Conservation (phyloP, 2,888 invertebrate genomes). For the Ophion ellenae region DNA sequence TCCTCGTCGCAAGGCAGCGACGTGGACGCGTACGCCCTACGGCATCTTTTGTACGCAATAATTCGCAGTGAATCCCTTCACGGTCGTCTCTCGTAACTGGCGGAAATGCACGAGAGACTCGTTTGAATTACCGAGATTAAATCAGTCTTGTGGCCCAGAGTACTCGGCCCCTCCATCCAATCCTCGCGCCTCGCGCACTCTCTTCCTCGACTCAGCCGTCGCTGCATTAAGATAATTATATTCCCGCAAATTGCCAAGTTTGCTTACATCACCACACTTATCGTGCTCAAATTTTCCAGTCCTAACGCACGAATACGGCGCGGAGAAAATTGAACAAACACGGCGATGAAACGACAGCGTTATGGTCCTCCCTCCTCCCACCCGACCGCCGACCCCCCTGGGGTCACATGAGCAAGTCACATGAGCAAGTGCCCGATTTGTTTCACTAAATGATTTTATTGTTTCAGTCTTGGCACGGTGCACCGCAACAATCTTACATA, state of each 20-base stretch:
- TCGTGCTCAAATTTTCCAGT: not conserved
- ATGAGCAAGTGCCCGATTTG: not conserved
- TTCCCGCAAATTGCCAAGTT: slow-evolving; percentile 57
- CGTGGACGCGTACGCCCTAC: no score
- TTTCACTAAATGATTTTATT: not conserved
- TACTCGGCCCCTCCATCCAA: not conserved
- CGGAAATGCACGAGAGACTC: slow-evolving; percentile 36
- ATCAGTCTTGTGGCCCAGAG: slow-evolving; percentile 48
- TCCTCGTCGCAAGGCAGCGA: no score
- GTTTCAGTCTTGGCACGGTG: not conserved
- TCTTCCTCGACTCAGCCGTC: not conserved
- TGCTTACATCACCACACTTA: slow-evolving; percentile 10
- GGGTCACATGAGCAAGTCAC: not conserved
- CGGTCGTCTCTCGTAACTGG: not conserved
- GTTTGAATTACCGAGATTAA: slow-evolving; percentile 68
- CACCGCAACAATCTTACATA: no score
- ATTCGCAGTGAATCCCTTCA: slow-evolving; percentile 12
- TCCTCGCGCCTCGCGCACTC: not conserved
- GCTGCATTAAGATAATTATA: slow-evolving; percentile 64
- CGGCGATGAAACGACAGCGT: not conserved
- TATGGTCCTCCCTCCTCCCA: not conserved
- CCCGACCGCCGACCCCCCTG: not conserved
- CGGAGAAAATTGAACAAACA: not conserved
- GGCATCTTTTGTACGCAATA: not conserved
- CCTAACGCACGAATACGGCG: not conserved